Evolutionary conservation across 2,888 invertebrate species (phyloP), one percentile per base, ranked within the genome.

Genomic region (Halictus quadricinctus): DNA sequence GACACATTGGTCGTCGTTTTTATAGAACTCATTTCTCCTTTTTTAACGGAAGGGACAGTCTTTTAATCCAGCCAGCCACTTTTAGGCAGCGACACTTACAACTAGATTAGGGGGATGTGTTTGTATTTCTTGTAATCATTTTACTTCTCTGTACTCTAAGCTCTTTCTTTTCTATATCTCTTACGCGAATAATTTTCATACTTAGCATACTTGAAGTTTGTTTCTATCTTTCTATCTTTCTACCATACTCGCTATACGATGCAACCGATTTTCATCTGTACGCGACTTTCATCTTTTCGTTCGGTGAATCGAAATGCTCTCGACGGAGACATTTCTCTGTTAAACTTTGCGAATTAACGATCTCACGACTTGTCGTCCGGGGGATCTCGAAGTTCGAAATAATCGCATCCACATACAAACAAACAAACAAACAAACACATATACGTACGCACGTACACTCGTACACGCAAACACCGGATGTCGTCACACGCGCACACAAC

Each of bases 221-320:
- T 93, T 94, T 93, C 93, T 92, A 93, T 91, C 92, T 93, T 94
- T 93, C 93, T 92, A 93, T 91, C 92, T 94, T 94, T 93, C 89
- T 93, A 91, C 85, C 91, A 91, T 89, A 88, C 91, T 92, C 92
- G 91, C 86, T 80, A 88, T 88, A 79, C 87, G 77, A 89, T 80
- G 64, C 77, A 80, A 88, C 83, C 74, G 79, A 86, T 82, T 85
- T 84, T 77, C 70, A 82, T 81, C 70, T 69, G 78, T 76, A 78
- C 74, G 79, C 79, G 76, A 76, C 70, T 70, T n/a, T 70, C 70
- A 75, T 75, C 72, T 74, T 74, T 66, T 69, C 70, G 15, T 79
- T 79, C 41, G 36, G 43, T 76, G 21, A 78, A 36, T 78, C 77
- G 72, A 58, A 70, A 74, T 46, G n/a, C 70, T 50, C 70, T 46